A percentile compares a stretch with the other conserved stretches of the same genome.
These are phyloP conservation scores for Zaprionus ornatus DNA, from an alignment of 1,140 invertebrate genomes.

Conservation along the genomic window DNA sequence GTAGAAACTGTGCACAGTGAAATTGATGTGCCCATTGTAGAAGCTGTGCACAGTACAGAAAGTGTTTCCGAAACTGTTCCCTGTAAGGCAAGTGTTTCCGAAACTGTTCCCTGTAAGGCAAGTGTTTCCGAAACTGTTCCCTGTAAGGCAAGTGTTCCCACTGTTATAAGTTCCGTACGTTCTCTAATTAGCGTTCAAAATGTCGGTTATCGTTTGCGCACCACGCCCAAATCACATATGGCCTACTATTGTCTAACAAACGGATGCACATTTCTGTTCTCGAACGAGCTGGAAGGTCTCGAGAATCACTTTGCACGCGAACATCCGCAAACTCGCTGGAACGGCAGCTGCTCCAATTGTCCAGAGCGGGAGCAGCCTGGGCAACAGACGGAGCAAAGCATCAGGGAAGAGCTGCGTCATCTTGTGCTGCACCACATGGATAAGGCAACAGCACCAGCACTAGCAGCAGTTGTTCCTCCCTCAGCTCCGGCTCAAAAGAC, in stretches of 20 bases:
- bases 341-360: slow-evolving; percentile 46
- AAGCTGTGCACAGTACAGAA: background rate
- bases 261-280: slow-evolving; percentile 58
- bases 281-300: slow-evolving; percentile 60
- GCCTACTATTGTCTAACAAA: slow-evolving; percentile 55
- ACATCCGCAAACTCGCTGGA: slow-evolving; percentile 56
- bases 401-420: slow-evolving; percentile 45
- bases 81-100: background rate
- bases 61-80: background rate
- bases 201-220: slow-evolving; percentile 43
- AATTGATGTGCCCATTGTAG: background rate
- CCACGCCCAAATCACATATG: background rate
- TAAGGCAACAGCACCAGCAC: background rate
- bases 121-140: background rate
- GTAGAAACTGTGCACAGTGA: background rate
- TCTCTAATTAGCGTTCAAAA: slow-evolving; percentile 42
- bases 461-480: background rate
- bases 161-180: background rate
- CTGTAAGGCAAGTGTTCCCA: background rate
- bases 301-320: slow-evolving; percentile 59
- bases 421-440: slow-evolving; percentile 39
- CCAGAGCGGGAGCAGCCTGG: background rate
- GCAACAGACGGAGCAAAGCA: background rate
- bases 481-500: too few species aligned
- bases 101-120: background rate